Conservation (phyloP, 2,113 vertebrate species). For the Vanacampus margaritifer region DNA sequence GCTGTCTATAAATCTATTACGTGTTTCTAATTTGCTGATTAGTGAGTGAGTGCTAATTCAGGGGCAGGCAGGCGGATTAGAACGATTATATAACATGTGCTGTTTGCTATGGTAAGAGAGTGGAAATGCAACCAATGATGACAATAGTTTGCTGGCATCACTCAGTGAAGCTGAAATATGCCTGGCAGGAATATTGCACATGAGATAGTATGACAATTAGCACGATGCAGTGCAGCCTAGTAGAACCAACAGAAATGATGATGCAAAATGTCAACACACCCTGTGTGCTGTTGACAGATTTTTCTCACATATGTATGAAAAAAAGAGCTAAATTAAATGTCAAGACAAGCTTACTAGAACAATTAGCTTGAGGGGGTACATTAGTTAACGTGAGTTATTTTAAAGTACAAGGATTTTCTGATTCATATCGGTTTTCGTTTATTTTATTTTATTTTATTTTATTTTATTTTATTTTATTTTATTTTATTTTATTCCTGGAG, state of each 20-base stretch:
- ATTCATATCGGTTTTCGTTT: too few relatives aligned
- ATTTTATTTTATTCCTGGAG: too few relatives aligned
- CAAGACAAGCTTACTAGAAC: too few relatives aligned
- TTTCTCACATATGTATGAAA: too few relatives aligned
- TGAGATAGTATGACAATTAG: background rate
- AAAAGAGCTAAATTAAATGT: too few relatives aligned
- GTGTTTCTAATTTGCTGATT: constrained; percentile 48
- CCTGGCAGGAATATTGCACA: background rate
- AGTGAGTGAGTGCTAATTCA: constrained; percentile 42
- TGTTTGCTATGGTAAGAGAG: constrained; percentile 16
- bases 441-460: too few relatives aligned
- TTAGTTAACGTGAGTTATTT: too few relatives aligned
- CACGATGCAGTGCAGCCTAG: background rate
- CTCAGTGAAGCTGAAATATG: background rate
- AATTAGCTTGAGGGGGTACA: too few relatives aligned
- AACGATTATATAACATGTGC: constrained; percentile 45
- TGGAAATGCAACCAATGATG: constrained; percentile 36
- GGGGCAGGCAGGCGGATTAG: constrained; percentile 25
- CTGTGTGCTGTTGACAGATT: background rate
- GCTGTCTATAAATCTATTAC: constrained; percentile 50
- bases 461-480: too few relatives aligned
- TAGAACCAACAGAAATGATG: background rate
- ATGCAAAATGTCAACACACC: background rate
- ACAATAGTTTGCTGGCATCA: background rate
- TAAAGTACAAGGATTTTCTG: too few relatives aligned